These are phyloP conservation scores for Drosophila dives DNA, from an alignment of 2,888 invertebrate genomes.

Conservation along the genomic window DNA sequence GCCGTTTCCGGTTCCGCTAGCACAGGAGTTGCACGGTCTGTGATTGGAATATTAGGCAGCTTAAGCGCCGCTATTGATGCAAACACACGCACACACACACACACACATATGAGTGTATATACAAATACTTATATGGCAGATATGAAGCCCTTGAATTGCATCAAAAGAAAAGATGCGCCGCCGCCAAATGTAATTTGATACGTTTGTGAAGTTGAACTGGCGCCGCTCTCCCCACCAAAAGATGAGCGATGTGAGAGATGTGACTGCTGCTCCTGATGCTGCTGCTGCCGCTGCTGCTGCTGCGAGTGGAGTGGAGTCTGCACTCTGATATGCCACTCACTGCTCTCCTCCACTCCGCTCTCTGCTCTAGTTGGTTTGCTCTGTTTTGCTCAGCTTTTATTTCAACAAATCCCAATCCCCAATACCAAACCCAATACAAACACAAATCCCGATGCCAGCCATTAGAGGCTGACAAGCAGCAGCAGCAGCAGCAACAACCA, in stretches of 20 bases:
- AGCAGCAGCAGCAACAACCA: conserved; percentile 11
- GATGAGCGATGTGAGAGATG: conserved; percentile 40
- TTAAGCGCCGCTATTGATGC: conserved; percentile 34
- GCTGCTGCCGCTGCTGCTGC: neutral
- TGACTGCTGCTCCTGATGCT: neutral
- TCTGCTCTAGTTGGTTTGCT: conserved; percentile 11
- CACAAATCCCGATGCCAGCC: conserved; percentile 37
- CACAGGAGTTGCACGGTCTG: conserved; percentile 1
- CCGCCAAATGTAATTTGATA: conserved; percentile 71
- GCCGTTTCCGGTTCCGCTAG: conserved; percentile 74
- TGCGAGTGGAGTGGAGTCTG: neutral
- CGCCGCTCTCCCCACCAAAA: conserved; percentile 57
- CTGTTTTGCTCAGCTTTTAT: conserved; percentile 58
- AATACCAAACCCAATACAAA: conserved; percentile 27
- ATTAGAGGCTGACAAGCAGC: conserved; percentile 68
- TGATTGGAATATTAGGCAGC: conserved; percentile 36
- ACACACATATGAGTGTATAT: neutral
- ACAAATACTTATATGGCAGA: neutral
- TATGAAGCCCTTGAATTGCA: conserved; percentile 36
- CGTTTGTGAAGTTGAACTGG: conserved; percentile 62
- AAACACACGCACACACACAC: conserved; percentile 7
- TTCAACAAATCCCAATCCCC: conserved; percentile 50
- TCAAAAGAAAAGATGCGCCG: conserved; percentile 57
- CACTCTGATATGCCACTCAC: neutral
- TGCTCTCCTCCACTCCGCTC: neutral